These are phyloP conservation scores for Pelusios castaneus DNA, from an alignment of 2,113 vertebrate species.

Conservation along the genomic window DNA sequence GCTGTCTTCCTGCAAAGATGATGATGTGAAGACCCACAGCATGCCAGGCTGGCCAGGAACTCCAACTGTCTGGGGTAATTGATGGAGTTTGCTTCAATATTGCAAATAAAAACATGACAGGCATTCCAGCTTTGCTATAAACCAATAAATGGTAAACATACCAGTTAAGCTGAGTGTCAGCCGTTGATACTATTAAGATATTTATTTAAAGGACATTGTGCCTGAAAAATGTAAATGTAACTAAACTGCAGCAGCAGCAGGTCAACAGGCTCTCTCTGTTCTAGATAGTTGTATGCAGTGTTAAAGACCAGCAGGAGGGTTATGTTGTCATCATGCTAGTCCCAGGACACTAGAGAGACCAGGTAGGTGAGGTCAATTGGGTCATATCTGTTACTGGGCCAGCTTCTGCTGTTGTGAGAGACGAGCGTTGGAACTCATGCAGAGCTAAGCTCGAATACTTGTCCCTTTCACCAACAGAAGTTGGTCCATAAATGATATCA, in stretches of 20 bases:
- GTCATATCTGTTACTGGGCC: background rate
- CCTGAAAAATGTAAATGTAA: background rate
- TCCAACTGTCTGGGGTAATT: background rate
- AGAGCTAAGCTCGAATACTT: no score
- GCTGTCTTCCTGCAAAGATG: background rate
- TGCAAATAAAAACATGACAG: background rate
- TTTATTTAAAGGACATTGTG: background rate
- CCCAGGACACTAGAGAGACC: background rate
- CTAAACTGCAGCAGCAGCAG: background rate
- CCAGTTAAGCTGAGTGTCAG: background rate
- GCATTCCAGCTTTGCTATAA: background rate
- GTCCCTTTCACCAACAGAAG: no score
- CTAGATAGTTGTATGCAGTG: no score
- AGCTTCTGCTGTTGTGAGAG: background rate
- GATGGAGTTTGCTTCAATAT: background rate
- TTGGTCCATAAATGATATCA: background rate
- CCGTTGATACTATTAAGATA: background rate
- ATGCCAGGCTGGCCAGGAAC: background rate
- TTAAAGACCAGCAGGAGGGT: no score
- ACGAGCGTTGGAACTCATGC: no score
- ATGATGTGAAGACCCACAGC: background rate
- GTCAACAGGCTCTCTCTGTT: background rate
- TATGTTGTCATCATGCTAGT: no score
- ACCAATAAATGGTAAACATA: background rate
- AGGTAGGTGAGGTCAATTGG: no score